phyloP scores from a whole-genome alignment of 1,140 invertebrate species.

The Drosophila ficusphila region DNA sequence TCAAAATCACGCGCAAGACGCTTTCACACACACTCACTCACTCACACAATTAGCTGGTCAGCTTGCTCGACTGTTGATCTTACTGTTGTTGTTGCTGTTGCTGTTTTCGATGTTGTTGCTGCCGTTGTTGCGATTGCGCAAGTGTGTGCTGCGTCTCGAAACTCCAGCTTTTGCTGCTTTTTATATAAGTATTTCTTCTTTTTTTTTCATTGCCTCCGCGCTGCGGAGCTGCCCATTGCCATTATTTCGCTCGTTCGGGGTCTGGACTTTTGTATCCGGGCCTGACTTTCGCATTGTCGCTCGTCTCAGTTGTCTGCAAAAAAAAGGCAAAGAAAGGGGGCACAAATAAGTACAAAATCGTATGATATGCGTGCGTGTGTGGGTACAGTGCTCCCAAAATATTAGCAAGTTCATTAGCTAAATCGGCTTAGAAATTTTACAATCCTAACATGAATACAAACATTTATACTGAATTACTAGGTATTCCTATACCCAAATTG shows the following conservation, averaged over 20 bases:
- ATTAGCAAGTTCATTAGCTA: no score
- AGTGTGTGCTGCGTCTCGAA: conserved; percentile 45
- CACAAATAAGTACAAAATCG: conserved; percentile 48
- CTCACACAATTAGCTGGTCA: conserved; percentile 60
- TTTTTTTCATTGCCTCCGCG: conserved; percentile 6
- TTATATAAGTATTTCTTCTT: background rate
- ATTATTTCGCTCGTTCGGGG: conserved; percentile 43
- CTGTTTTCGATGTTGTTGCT: conserved; percentile 33
- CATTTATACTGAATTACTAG: no score
- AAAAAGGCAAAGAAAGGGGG: conserved; percentile 55
- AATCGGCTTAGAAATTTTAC: no score
- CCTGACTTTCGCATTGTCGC: conserved; percentile 74
- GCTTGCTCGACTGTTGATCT: conserved; percentile 64
- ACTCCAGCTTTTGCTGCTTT: conserved; percentile 18
- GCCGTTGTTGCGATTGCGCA: conserved; percentile 62
- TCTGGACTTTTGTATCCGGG: conserved; percentile 21
- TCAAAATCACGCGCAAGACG: conserved; percentile 31
- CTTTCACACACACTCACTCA: conserved; percentile 24
- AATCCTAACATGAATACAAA: no score
- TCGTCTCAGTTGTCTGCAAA: conserved; percentile 72
- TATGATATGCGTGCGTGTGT: conserved; percentile 17
- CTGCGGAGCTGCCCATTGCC: conserved; percentile 46
- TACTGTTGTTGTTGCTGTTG: no score
- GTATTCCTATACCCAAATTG: no score
- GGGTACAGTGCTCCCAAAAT: background rate